Base-by-base conservation (phyloP, 2,113 vertebrate species). In the Pseudois nayaur region DNA sequence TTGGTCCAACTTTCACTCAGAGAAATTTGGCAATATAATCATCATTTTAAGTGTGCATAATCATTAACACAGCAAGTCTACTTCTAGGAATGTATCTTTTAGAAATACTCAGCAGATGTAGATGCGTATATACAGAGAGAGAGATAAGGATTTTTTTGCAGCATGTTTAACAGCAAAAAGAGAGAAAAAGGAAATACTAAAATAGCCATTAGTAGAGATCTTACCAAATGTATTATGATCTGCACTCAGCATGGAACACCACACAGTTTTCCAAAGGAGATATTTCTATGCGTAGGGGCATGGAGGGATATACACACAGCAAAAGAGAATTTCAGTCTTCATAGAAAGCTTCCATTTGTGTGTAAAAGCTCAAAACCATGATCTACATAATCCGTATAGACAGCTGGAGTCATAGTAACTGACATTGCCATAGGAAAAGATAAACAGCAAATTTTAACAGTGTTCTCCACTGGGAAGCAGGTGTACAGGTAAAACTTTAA, bases 161-260 rank as follows among this genome's bases (percentile, higher is more conserved):
- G 71, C 43, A 45, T 71, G 94, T 95, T 93, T 86, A 85, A 89
- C 13, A 95, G 79, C 31, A 87, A 89, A 86, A 84, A 90, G 7
- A 52, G 50, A 59, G 60, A 93, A 54, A 27, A 52, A n/a, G 1
- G 36, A 84, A 57, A 59, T 55, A 71, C 36, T 83, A 92, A 82
- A 59, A 78, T 57, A 92, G 16, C 54, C 13, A 62, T 59, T 82
- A 60, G 8, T 36, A 40, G 55, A 91, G 2, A 52, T 36, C 12
- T 82, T 81, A 40, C 71, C 16, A 85, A 94, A 91, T 50, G 87
- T 6, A 14, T 74, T 90, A 64, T 33, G 40, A 88, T 13, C 54
- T 60, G 2, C 45, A 93, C 67, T 78, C 50, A 82, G 33, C 10
- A 43, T 48, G 50, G 60, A 83, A 62, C 6, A 27, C 60, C 76